Base-by-base conservation (phyloP, 2,888 invertebrate species). In the Syrista parreyssii region DNA sequence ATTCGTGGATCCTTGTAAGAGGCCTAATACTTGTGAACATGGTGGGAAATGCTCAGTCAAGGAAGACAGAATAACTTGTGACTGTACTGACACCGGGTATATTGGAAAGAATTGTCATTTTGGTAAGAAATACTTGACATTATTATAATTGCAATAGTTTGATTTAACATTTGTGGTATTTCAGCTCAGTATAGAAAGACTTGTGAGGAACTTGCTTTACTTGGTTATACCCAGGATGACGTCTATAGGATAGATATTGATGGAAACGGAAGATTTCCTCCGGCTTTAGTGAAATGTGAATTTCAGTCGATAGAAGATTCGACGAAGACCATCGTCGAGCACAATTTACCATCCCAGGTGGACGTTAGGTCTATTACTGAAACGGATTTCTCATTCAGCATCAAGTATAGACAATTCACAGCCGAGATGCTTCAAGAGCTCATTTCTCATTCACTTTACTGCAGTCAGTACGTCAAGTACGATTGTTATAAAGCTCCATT, bases 91-190 rank as follows among this genome's bases (percentile, higher is more conserved):
- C 82, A 98, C 97, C 6, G 97, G 97, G 0, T 98, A 98, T 88
- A 96, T 96, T 73, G 98, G 98, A 12, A 96, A 97, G 88, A 98
- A 98, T 88, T 98, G 98, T 86, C 98, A 98, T 89, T 98, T 98
- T 86, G 92, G 94, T 94, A 88, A 92, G 91, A 88, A 76, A 31
- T 55, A 55, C 23, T 55, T 55, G 9, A 23, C 78, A 55, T 69
- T 34, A 78, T 75, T 73, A 36, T 68, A 1, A 40, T 32, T 74
- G 6, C 33, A 33, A 34, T 11, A 32, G 11, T 11, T 15, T 69
- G 30, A 23, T 12, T n/a, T 12, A 23, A 36, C 12, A 71, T 30
- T 30, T 30, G 9, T 55, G 9, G 23, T 80, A 74, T 89, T 89
- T 55, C 88, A 94, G 98, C 98, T 1, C 95, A 96, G 79, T 97